phyloP scores from a whole-genome alignment of 2,113 vertebrate genomes.

The Semicossyphus pulcher region DNA sequence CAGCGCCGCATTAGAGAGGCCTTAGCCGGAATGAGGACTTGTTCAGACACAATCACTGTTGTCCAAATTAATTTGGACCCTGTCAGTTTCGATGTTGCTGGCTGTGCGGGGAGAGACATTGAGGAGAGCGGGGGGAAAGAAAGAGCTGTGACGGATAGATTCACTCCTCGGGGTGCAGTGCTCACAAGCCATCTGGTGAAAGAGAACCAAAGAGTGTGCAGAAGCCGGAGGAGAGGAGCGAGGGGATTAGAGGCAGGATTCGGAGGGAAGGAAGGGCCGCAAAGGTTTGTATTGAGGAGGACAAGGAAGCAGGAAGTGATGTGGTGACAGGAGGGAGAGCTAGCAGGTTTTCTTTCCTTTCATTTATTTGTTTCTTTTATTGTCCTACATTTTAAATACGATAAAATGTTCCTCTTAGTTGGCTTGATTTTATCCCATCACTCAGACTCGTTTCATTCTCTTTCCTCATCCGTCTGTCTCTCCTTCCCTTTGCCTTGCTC shows the following conservation, averaged over 20 bases:
- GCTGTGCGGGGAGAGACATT: constrained; percentile 48
- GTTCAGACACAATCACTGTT: constrained; percentile 79
- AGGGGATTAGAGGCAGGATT: constrained; percentile 63
- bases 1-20: constrained; percentile 61
- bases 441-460: constrained; percentile 15
- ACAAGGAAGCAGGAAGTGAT: constrained; percentile 14
- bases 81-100: constrained; percentile 68
- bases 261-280: constrained; percentile 24
- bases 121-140: constrained; percentile 25
- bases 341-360: constrained; percentile 7
- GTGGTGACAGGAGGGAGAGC: neutral
- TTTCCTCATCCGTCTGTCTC: constrained; percentile 33
- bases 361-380: neutral
- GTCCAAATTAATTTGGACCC: constrained; percentile 81
- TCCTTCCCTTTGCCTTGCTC: constrained; percentile 32
- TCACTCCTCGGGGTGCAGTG: constrained; percentile 71
- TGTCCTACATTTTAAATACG: constrained; percentile 11
- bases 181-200: constrained; percentile 76
- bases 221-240: constrained; percentile 49
- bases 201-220: constrained; percentile 44
- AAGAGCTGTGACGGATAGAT: constrained; percentile 74
- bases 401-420: constrained; percentile 16
- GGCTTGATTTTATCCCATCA: neutral
- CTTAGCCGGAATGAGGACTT: constrained; percentile 69
- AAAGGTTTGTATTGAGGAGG: constrained; percentile 36